phyloP scores from a whole-genome alignment of 2,113 vertebrate species.

The Poecilia latipinna region DNA sequence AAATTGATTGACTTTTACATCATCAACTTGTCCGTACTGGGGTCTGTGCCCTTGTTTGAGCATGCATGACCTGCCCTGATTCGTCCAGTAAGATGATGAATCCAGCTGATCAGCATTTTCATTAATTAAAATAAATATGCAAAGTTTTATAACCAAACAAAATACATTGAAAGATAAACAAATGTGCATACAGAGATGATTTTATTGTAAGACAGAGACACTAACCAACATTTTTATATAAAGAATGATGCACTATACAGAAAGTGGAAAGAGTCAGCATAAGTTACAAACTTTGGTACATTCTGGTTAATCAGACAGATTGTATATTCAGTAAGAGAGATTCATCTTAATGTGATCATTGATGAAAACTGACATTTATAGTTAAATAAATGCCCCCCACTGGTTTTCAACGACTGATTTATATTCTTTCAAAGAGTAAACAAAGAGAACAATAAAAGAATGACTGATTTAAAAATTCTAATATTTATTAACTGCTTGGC shows the following conservation, averaged over 20 bases:
- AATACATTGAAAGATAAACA: neutral
- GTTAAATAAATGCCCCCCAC: neutral
- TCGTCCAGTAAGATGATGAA: too few relatives aligned
- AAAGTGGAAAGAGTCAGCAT: neutral
- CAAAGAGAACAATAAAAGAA: neutral
- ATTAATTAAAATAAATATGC: too few relatives aligned
- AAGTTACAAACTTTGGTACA: conserved; percentile 25
- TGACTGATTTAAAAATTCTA: too few relatives aligned
- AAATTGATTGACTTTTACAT: too few relatives aligned
- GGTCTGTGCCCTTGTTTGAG: too few relatives aligned
- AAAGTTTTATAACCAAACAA: too few relatives aligned
- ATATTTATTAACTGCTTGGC: too few relatives aligned
- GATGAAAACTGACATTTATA: neutral
- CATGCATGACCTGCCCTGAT: too few relatives aligned
- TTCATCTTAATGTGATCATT: neutral
- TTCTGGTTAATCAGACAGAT: conserved; percentile 13
- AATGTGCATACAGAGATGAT: neutral
- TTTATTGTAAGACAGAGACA: conserved; percentile 17
- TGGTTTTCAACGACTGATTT: too few relatives aligned
- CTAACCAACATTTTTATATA: conserved; percentile 12
- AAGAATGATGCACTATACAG: conserved; percentile 5
- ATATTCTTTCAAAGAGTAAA: neutral
- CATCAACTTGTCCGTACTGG: too few relatives aligned
- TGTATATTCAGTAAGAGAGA: neutral
- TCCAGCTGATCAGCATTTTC: too few relatives aligned